Percentiles rank a stretch among this genome's conserved stretches.
Evolutionary conservation across 2,797 vertebrate species (phyloP).

Genomic region (Cyclopterus lumpus): DNA sequence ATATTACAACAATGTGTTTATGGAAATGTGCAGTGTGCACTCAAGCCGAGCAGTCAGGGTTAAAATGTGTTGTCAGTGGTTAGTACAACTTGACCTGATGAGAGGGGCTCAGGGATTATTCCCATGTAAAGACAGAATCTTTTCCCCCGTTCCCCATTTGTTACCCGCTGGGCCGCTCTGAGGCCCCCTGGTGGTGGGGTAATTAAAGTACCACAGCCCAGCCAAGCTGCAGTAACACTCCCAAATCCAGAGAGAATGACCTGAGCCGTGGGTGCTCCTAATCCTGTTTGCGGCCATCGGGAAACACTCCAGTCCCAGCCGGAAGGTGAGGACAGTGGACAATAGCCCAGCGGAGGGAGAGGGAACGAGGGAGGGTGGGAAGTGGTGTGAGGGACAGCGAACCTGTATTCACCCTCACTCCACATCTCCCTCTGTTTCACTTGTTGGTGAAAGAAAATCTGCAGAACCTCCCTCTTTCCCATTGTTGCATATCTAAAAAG

Average conservation of each 20-base stretch:
- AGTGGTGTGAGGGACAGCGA: conserved; percentile 50
- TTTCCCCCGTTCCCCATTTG: conserved; percentile 48
- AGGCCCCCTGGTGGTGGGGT: conserved; percentile 85
- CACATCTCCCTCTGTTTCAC: conserved; percentile 64
- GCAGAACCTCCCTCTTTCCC: conserved; percentile 39
- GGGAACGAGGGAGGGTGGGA: conserved; percentile 60
- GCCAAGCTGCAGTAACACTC: conserved; percentile 81
- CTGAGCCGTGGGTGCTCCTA: conserved; percentile 79
- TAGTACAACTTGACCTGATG: conserved; percentile 60
- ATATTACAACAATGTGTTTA: background rate
- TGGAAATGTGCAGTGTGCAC: background rate
- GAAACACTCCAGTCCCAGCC: conserved; percentile 73
- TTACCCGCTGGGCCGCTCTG: conserved; percentile 69
- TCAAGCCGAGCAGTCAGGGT: conserved; percentile 21
- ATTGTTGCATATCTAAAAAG: conserved; percentile 42
- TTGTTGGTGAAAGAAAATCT: conserved; percentile 50
- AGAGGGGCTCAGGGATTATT: conserved; percentile 71
- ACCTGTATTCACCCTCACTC: conserved; percentile 71
- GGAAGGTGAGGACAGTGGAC: conserved; percentile 73
- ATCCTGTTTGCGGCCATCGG: conserved; percentile 85
- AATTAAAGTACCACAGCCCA: conserved; percentile 84
- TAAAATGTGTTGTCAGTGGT: conserved; percentile 49
- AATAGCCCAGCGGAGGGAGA: conserved; percentile 71
- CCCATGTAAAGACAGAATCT: conserved; percentile 72
- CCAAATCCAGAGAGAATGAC: conserved; percentile 81